Conservation (phyloP, 37 sponge, comb jelly and placozoan genomes). For the Theonella swinhoei region DNA sequence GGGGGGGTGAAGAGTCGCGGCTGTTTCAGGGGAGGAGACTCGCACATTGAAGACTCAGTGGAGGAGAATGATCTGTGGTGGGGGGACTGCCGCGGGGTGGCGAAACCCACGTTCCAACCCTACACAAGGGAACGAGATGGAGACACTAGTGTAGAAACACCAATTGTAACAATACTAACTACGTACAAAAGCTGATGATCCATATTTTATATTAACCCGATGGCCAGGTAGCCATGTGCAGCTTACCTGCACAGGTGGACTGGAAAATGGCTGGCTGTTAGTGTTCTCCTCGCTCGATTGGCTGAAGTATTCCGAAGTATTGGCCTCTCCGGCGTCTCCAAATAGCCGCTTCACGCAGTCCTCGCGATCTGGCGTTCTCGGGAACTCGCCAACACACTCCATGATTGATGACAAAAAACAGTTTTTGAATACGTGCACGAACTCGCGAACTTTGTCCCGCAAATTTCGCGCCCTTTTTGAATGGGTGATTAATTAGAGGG, state of each 20-base stretch:
- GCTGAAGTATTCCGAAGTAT: slow-evolving; percentile 56
- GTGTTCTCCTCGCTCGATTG: slow-evolving; percentile 27
- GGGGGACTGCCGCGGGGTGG: slow-evolving; percentile 37
- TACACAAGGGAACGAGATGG: neutral
- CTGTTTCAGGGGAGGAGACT: slow-evolving; percentile 47
- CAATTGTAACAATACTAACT: too few species aligned
- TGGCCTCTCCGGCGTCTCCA: slow-evolving; percentile 5
- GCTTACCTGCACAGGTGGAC: slow-evolving; percentile 1
- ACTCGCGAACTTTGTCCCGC: neutral
- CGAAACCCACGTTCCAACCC: slow-evolving; percentile 28
- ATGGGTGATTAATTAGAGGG: neutral
- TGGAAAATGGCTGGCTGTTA: neutral
- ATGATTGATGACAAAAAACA: too few species aligned
- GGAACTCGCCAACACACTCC: neutral
- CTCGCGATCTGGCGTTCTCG: slow-evolving; percentile 16
- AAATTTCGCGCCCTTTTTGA: slow-evolving; percentile 6
- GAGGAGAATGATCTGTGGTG: slow-evolving; percentile 1
- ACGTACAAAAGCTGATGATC: too few species aligned
- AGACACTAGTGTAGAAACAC: too few species aligned
- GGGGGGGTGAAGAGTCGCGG: slow-evolving; percentile 35
- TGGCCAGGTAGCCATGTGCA: neutral
- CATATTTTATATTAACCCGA: too few species aligned
- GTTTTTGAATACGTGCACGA: too few species aligned
- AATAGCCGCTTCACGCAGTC: slow-evolving; percentile 54
- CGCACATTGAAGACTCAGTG: neutral